Evolutionary conservation across 1,140 invertebrate genomes (phyloP).

Genomic region (Drosophila pectinifera): DNA sequence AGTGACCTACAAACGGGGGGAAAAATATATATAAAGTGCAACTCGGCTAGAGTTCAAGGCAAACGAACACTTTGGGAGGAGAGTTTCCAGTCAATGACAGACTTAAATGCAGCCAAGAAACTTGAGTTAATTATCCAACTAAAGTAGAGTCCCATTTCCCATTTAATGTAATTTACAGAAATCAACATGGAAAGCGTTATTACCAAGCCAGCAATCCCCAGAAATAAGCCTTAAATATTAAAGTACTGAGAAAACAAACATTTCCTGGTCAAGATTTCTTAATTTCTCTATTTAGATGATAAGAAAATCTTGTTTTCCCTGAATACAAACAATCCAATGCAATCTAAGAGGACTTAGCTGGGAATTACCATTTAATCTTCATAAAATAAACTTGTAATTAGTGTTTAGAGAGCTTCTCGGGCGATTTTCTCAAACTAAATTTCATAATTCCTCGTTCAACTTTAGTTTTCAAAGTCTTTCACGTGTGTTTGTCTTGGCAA

Average conservation of each 20-base stretch:
- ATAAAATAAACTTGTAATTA: constrained; percentile 13
- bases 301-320: background rate
- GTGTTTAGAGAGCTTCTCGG: background rate
- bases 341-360: constrained; percentile 1
- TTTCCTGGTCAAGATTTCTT: background rate
- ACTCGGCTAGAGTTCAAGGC: constrained; percentile 42
- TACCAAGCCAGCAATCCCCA: background rate
- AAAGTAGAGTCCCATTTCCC: background rate
- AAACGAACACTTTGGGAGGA: background rate
- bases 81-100: constrained; percentile 2
- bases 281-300: background rate
- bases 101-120: constrained; percentile 1
- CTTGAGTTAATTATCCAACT: background rate
- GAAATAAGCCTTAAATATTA: background rate
- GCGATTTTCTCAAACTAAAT: constrained; percentile 10
- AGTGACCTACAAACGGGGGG: constrained; percentile 43
- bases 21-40: constrained; percentile 10
- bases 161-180: background rate
- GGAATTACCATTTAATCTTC: constrained; percentile 3
- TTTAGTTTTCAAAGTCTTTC: constrained; percentile 16
- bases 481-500: constrained; percentile 29
- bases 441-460: constrained; percentile 23
- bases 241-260: background rate
- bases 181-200: background rate
- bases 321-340: background rate